phyloP scores from a whole-genome alignment of 2,797 vertebrate genomes.

The Garrulus glandarius region DNA sequence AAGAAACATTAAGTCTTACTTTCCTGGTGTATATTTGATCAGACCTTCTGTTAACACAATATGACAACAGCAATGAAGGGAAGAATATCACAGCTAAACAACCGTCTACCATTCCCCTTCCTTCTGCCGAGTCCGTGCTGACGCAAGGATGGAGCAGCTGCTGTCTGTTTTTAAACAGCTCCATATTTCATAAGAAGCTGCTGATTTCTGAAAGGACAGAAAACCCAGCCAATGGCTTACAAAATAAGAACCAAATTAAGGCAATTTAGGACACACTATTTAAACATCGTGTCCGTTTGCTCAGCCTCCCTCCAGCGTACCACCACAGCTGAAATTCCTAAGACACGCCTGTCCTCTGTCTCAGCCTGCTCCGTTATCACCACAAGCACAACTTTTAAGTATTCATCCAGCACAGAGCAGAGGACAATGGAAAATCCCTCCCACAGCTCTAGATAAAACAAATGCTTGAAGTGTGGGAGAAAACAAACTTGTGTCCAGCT shows the following conservation, averaged over 20 bases:
- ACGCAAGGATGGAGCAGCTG: constrained; percentile 66
- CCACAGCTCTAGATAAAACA: not conserved
- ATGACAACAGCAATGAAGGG: constrained; percentile 55
- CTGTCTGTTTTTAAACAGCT: constrained; percentile 66
- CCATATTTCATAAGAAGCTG: constrained; percentile 64
- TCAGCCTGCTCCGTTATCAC: not conserved
- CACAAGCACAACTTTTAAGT: not conserved
- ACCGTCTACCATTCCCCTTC: constrained; percentile 54
- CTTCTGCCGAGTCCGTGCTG: constrained; percentile 37
- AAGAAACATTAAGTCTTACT: constrained; percentile 68
- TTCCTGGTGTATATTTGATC: constrained; percentile 63
- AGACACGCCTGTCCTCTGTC: not conserved
- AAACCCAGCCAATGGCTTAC: constrained; percentile 54
- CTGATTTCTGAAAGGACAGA: constrained; percentile 62
- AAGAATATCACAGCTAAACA: constrained; percentile 51
- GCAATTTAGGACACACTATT: constrained; percentile 46
- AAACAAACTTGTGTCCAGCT: not conserved
- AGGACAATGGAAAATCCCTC: not conserved
- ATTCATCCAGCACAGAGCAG: not conserved
- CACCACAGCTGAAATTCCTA: not conserved
- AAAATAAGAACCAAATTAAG: constrained; percentile 61
- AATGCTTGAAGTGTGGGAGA: not conserved
- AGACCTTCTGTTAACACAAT: constrained; percentile 62
- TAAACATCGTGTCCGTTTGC: constrained; percentile 16
- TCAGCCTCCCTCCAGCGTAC: not conserved